Base-by-base conservation (phyloP, 2,888 invertebrate species). In the Cephus runcator region DNA sequence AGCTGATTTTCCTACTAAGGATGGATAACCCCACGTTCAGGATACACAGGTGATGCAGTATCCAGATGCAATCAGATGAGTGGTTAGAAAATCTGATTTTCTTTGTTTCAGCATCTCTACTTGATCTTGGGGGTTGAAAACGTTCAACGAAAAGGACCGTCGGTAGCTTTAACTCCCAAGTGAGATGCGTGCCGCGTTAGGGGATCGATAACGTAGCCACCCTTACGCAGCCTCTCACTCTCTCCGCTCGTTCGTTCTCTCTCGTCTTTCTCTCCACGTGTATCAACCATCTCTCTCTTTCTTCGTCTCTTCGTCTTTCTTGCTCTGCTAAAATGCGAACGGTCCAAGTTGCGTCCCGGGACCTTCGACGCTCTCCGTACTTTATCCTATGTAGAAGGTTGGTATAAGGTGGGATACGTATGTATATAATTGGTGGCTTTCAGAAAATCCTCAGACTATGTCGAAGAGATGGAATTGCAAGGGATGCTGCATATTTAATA, bases 171-270 rank as follows among this genome's bases (percentile, higher is more conserved):
- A 78, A 78, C 78, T 69, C 73, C 75, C 77, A 35, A 73, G 75
- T 69, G 79, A 75, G 79, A 77, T 77, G 76, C 79, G 83, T 79
- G 78, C 76, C 78, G 77, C 75, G 76, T 81, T 81, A 73, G 74
- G 80, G 81, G 81, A 81, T 81, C 83, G 81, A 82, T 82, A 81
- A 78, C 75, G 79, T 75, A 75, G 75, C 77, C 75, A 75, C 82
- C 78, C 77, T 79, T 81, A 77, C 80, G 79, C 79, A 79, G 79
- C 76, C 75, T 79, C 79, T 78, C 71, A 31, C 77, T 77, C 77
- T 71, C 40, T 73, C 34, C 9, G 11, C 34, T 34, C 34, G 34
- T 34, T 34, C 34, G 34, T 34, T 34, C 73, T 30, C 35, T 68
- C 12, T 68, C 35, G 12, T 68, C 40, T 76, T 68, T 36, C 40